Base-by-base conservation (phyloP, 92 coral and sea anemone species). In the Siderastrea radians region DNA sequence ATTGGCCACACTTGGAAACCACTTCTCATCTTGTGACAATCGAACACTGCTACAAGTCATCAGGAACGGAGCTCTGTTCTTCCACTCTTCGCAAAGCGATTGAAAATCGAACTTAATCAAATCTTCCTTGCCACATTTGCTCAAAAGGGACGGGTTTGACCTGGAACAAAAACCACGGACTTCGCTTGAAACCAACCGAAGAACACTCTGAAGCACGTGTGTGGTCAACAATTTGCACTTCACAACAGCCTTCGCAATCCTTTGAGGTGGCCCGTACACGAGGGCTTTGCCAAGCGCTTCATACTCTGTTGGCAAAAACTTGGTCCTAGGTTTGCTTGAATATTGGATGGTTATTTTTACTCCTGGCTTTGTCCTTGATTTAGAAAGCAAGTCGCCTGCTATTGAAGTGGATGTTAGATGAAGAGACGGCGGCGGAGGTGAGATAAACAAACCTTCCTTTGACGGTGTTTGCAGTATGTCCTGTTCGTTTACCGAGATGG, bases 61-160 rank as follows among this genome's bases (percentile, higher is more conserved):
- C 79, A 86, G 50, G 74, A 90, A 90, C 1, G 94, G 85, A 11
- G 91, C 84, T 67, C 87, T 91, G 50, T 53, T 26, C 51, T 91
- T 80, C 94, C 88, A 91, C 78, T 86, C 94, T 38, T 86, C 74
- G 60, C 91, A 86, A 60, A 91, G 47, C 38, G 73, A n/a, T 77
- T 87, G 43, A 77, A 77, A 48, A 45, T 53, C 47, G 62, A 91
- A 88, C 44, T 88, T 83, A 9, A 51, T 61, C 2, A 91, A 68
- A 59, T 83, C 85, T 8, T 69, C 89, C 75, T 84, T 83, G 44
- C 49, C 75, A 9, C 68, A 72, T 60, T 88, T 83, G 59, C 92
- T 52, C 51, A 88, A 77, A 46, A 91, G 77, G 55, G 92, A 93
- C 49, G 92, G 96, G 47, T 58, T 83, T 68, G 79, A 86, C 50